A percentile compares a stretch with the other conserved stretches of the same genome.
Conservation (phyloP, 2,797 vertebrate genomes). For the Neoniphon sammara region DNA sequence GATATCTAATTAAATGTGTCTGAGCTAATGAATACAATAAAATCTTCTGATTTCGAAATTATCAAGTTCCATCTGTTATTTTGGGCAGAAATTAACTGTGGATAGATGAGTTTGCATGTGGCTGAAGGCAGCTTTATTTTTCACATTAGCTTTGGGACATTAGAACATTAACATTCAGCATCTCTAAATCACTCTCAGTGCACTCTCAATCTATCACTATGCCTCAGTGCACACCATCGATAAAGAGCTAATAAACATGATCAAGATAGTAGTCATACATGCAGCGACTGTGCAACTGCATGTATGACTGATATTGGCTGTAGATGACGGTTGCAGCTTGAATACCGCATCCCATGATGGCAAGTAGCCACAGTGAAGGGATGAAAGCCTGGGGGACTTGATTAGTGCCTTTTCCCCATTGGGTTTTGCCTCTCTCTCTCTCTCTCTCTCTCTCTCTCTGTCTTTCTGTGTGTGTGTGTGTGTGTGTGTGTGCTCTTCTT, state of each 20-base stretch:
- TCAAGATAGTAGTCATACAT: neutral
- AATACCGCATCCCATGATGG: slow-evolving; percentile 17
- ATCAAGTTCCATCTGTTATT: too few species aligned
- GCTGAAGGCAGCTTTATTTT: neutral
- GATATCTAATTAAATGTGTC: neutral
- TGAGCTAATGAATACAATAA: neutral
- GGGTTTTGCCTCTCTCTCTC: slow-evolving; percentile 13
- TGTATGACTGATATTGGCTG: slow-evolving; percentile 19
- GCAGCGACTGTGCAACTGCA: neutral
- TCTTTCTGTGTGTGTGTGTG: neutral
- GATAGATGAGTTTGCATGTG: neutral
- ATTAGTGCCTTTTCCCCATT: slow-evolving; percentile 56
- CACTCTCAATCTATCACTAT: slow-evolving; percentile 3
- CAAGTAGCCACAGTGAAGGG: slow-evolving; percentile 27
- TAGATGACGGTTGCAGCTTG: slow-evolving; percentile 10
- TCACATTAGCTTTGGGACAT: neutral
- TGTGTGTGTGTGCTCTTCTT: neutral
- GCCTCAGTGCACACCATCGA: neutral
- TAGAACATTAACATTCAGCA: neutral
- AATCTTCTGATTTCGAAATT: neutral
- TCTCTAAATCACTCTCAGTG: neutral
- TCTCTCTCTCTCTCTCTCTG: too few species aligned
- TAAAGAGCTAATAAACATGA: slow-evolving; percentile 29
- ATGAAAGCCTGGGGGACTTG: slow-evolving; percentile 55
- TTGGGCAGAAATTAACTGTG: too few species aligned